phyloP scores from a whole-genome alignment of 2,113 vertebrate species.

The Anolis sagrei region DNA sequence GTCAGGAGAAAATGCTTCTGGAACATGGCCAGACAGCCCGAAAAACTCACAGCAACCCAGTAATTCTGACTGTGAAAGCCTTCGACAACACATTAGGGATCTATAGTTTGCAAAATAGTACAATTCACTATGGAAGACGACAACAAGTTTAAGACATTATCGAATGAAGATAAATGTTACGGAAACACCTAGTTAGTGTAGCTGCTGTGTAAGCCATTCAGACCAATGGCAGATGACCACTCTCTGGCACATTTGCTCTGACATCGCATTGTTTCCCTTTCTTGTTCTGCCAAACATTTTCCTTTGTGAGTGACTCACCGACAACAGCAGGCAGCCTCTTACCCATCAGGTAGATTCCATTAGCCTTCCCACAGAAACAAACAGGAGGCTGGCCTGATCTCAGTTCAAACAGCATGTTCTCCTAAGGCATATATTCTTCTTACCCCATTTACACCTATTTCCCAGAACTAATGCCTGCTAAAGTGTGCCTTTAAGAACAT shows the following conservation, averaged over 20 bases:
- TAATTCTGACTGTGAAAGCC: no score
- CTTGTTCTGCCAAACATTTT: constrained; percentile 52
- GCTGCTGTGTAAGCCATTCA: constrained; percentile 28
- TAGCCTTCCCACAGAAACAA: neutral
- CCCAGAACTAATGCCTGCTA: neutral
- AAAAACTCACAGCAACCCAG: no score
- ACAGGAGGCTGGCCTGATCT: constrained; percentile 24
- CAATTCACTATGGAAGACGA: no score
- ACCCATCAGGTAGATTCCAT: constrained; percentile 11
- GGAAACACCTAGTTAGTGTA: no score
- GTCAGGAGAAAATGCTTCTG: no score
- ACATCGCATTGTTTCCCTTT: constrained; percentile 39
- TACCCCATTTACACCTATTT: no score
- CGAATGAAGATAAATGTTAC: no score
- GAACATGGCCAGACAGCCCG: no score
- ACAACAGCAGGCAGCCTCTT: constrained; percentile 43
- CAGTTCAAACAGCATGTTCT: constrained; percentile 7
- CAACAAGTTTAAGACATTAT: no score
- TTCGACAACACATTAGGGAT: no score
- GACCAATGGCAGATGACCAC: constrained; percentile 50
- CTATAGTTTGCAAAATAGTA: no score
- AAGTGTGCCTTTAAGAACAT: neutral
- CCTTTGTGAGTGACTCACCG: constrained; percentile 38
- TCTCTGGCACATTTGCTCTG: constrained; percentile 43
- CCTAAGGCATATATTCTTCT: neutral